Evolutionary conservation across 2,113 vertebrate genomes (phyloP).

Genomic region (Nycticebus coucang): DNA sequence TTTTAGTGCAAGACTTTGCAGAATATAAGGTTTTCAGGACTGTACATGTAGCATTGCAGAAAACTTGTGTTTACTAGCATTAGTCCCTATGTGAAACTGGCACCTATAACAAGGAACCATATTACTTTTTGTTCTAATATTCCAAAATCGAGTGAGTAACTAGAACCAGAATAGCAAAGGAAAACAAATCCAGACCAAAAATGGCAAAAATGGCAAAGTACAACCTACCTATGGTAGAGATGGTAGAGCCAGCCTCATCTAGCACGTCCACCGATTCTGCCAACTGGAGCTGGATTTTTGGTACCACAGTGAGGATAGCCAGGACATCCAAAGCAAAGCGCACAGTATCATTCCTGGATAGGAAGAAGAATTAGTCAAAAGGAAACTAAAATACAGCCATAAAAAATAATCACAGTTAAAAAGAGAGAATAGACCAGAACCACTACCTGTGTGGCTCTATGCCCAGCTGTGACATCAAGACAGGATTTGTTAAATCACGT

Average conservation of each 20-base stretch:
- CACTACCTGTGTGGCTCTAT: not conserved
- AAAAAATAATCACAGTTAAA: not conserved
- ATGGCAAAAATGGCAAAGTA: conserved; percentile 25
- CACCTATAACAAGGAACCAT: not conserved
- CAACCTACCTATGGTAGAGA: conserved; percentile 96
- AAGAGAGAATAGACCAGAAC: not conserved
- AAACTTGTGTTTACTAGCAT: not conserved
- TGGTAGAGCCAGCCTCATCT: conserved; percentile 94
- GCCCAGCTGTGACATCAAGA: not conserved
- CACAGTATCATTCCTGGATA: conserved; percentile 95
- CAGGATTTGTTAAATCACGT: not conserved
- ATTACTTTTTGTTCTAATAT: conserved; percentile 10
- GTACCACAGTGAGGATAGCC: conserved; percentile 97
- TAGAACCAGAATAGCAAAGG: not conserved
- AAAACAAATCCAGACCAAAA: conserved; percentile 20
- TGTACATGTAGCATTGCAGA: not conserved
- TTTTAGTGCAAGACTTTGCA: not conserved
- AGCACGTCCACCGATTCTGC: conserved; percentile 95
- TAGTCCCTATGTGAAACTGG: not conserved
- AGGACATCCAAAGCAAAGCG: conserved; percentile 97
- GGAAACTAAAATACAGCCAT: not conserved
- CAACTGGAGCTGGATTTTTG: conserved; percentile 96
- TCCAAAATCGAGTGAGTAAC: not conserved
- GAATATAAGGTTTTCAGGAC: not conserved
- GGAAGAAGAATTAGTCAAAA: conserved; percentile 51